Evolutionary conservation across 2,888 invertebrate species (phyloP).

Genomic region (Neria commutata): DNA sequence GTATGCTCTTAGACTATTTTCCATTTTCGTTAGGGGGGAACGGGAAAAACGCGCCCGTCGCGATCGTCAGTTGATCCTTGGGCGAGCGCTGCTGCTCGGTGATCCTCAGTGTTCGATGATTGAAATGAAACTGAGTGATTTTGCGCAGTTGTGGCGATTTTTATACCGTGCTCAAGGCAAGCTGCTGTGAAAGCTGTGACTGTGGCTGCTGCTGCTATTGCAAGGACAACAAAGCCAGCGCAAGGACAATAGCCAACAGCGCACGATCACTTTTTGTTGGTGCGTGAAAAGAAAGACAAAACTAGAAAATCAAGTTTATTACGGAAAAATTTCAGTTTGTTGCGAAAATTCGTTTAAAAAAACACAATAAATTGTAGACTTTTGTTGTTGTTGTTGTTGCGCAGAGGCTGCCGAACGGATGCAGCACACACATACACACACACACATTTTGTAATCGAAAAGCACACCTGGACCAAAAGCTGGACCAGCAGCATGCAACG

Average conservation of each 20-base stretch:
- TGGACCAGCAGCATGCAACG: conserved; percentile 21
- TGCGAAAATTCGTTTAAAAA: conserved; percentile 27
- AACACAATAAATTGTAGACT: conserved; percentile 41
- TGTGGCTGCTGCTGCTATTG: not conserved
- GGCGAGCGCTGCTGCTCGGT: conserved; percentile 22
- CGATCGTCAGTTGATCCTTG: conserved; percentile 29
- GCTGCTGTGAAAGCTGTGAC: not conserved
- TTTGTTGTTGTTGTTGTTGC: conserved; percentile 36
- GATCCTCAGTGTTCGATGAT: conserved; percentile 52
- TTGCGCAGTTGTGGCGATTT: conserved; percentile 49
- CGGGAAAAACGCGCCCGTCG: too few relatives aligned
- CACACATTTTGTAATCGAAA: not conserved
- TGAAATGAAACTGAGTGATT: conserved; percentile 59
- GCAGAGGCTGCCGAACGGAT: conserved; percentile 9
- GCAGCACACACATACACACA: not conserved
- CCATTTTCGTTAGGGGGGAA: too few relatives aligned
- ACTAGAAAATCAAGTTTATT: conserved; percentile 52
- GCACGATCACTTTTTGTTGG: not conserved
- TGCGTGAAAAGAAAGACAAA: too few relatives aligned
- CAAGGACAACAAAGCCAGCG: not conserved
- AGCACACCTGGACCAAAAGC: conserved; percentile 35
- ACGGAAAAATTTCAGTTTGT: conserved; percentile 42
- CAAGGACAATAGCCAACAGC: conserved; percentile 15
- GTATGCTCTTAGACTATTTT: conserved; percentile 30
- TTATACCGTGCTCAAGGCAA: conserved; percentile 39